phyloP scores from a whole-genome alignment of 2,797 vertebrate genomes.

The Simalia tracyae region DNA sequence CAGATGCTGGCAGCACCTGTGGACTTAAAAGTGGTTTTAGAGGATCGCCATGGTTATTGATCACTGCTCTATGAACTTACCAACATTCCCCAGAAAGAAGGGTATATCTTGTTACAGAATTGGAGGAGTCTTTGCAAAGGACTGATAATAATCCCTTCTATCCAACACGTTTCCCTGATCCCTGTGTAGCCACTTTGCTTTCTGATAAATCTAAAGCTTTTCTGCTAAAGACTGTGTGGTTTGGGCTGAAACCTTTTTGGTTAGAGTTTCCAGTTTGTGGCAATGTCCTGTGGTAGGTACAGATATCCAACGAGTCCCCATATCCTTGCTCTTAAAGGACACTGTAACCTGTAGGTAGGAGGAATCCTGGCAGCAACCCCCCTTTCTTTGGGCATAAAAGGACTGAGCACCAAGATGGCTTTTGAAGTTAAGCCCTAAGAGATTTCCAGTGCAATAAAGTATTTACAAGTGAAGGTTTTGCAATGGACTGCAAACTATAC shows the following conservation, averaged over 20 bases:
- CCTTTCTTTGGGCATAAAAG: slow-evolving; percentile 81
- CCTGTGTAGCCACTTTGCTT: slow-evolving; percentile 78
- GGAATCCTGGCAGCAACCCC: slow-evolving; percentile 82
- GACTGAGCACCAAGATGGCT: slow-evolving; percentile 88
- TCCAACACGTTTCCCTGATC: slow-evolving; percentile 77
- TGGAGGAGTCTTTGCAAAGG: slow-evolving; percentile 87
- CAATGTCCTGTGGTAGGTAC: slow-evolving; percentile 86
- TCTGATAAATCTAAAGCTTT: slow-evolving; percentile 76
- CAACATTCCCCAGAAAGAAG: slow-evolving; percentile 80
- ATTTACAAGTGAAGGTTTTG: slow-evolving; percentile 82
- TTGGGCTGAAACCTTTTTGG: slow-evolving; percentile 79
- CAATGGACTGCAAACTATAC: slow-evolving; percentile 87
- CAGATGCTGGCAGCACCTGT: slow-evolving; percentile 84
- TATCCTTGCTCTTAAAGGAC: slow-evolving; percentile 84
- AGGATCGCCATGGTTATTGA: slow-evolving; percentile 86
- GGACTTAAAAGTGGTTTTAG: slow-evolving; percentile 86
- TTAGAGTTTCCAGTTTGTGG: slow-evolving; percentile 80
- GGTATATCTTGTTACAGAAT: slow-evolving; percentile 82
- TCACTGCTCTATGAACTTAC: slow-evolving; percentile 87
- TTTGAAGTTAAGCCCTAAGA: slow-evolving; percentile 85
- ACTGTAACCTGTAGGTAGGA: slow-evolving; percentile 82
- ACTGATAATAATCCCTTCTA: slow-evolving; percentile 82
- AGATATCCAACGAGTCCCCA: slow-evolving; percentile 79
- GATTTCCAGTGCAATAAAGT: slow-evolving; percentile 84
- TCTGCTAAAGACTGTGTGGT: slow-evolving; percentile 83